Evolutionary conservation across 92 coral and sea anemone species (phyloP).

Genomic region (Porites rus): DNA sequence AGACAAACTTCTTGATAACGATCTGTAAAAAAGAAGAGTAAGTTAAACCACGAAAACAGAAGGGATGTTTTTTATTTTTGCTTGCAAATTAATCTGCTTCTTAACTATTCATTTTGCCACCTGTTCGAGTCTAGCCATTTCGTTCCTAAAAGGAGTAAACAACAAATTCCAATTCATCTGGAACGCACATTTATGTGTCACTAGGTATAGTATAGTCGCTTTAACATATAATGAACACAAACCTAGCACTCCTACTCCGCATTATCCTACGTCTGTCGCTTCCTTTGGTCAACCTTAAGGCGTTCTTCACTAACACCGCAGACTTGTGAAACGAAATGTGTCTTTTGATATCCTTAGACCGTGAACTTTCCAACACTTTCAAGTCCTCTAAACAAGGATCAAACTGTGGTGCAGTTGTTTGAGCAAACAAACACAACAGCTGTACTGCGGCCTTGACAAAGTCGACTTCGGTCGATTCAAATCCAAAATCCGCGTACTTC

Average conservation of each 20-base stretch:
- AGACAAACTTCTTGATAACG: conserved; percentile 33
- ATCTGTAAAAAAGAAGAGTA: background rate
- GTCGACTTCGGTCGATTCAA: conserved; percentile 66
- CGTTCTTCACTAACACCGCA: conserved; percentile 64
- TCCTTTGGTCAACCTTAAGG: conserved; percentile 24
- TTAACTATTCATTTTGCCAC: background rate
- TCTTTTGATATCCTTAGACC: conserved; percentile 38
- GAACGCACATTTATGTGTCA: no score
- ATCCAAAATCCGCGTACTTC: conserved; percentile 64
- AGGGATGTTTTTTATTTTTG: background rate
- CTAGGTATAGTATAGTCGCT: no score
- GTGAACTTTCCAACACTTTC: conserved; percentile 44
- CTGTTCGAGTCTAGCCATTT: background rate
- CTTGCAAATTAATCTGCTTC: background rate
- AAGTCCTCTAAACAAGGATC: conserved; percentile 73
- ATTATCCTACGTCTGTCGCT: conserved; percentile 4
- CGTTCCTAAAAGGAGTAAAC: no score
- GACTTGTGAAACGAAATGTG: conserved; percentile 73
- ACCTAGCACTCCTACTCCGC: conserved; percentile 1
- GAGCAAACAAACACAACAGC: conserved; percentile 56
- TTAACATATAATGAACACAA: background rate
- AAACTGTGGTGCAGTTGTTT: conserved; percentile 71
- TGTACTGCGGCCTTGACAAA: conserved; percentile 65
- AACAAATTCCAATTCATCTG: no score
- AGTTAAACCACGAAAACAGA: background rate